Evolutionary conservation across 2,797 vertebrate genomes (phyloP).

Genomic region (Rhincodon typus): DNA sequence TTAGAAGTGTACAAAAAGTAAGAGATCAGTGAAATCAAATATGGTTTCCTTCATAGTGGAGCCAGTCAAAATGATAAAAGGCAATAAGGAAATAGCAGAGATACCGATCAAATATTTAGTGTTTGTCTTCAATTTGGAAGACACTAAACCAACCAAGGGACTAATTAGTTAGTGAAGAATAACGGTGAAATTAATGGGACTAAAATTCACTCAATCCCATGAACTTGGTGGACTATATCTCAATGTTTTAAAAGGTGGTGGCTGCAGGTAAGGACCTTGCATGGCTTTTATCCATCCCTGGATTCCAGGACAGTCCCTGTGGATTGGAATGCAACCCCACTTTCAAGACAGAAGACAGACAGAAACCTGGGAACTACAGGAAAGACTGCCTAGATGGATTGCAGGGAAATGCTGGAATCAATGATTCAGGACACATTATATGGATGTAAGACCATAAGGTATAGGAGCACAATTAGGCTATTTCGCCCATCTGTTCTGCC

Average conservation of each 20-base stretch:
- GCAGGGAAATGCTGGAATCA: background rate
- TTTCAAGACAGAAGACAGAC: background rate
- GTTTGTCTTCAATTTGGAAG: too few relatives aligned
- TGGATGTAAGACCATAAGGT: too few relatives aligned
- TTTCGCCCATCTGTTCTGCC: too few relatives aligned
- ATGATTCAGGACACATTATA: too few relatives aligned
- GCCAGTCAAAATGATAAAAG: too few relatives aligned
- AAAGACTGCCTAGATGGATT: background rate
- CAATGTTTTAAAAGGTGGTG: background rate
- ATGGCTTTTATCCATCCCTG: background rate
- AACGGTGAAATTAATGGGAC: background rate
- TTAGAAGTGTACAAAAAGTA: background rate
- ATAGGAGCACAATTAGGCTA: too few relatives aligned
- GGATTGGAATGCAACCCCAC: too few relatives aligned
- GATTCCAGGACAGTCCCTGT: background rate
- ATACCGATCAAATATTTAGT: too few relatives aligned
- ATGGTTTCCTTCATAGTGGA: too few relatives aligned
- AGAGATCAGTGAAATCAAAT: too few relatives aligned
- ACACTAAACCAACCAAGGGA: background rate
- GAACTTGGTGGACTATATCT: background rate
- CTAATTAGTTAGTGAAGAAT: background rate
- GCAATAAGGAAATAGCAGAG: too few relatives aligned
- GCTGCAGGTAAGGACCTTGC: background rate
- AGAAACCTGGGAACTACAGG: background rate
- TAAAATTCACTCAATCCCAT: background rate